Percentiles rank a stretch among this genome's conserved stretches.
These are phyloP conservation scores for Parazoanthus atlanticus DNA, from an alignment of 92 coral and sea anemone species.

Conservation along the genomic window DNA sequence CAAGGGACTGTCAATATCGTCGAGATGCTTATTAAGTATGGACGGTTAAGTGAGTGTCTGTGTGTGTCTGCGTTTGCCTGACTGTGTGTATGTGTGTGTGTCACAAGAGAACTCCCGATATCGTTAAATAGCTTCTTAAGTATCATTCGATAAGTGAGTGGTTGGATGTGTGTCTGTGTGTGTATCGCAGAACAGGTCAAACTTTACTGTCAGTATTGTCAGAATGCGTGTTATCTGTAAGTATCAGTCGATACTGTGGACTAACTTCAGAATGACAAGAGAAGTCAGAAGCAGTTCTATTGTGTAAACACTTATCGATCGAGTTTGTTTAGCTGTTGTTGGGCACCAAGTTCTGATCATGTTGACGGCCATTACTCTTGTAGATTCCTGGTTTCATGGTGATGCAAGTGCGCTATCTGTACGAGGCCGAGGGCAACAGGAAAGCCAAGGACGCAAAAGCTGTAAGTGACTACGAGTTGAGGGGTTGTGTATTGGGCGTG, in stretches of 20 bases:
- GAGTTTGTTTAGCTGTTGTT: too few relatives aligned
- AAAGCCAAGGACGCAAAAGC: slow-evolving; percentile 92
- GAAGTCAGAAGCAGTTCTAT: background rate
- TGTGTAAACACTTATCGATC: background rate
- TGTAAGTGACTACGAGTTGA: slow-evolving; percentile 38
- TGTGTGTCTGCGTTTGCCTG: too few relatives aligned
- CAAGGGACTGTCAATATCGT: slow-evolving; percentile 93
- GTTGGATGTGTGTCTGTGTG: background rate
- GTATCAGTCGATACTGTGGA: too few relatives aligned
- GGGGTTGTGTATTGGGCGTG: background rate
- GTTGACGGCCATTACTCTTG: background rate
- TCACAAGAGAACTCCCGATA: background rate
- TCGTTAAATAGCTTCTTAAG: background rate
- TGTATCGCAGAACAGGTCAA: background rate
- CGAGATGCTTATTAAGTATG: slow-evolving; percentile 95
- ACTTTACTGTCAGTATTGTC: too few relatives aligned
- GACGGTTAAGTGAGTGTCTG: slow-evolving; percentile 78
- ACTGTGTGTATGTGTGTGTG: background rate
- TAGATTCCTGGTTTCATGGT: slow-evolving; percentile 99
- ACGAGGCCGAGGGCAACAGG: slow-evolving; percentile 88
- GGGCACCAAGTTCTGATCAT: too few relatives aligned
- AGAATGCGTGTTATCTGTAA: too few relatives aligned
- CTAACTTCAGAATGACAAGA: background rate
- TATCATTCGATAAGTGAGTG: background rate
- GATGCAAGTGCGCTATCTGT: slow-evolving; percentile 92